Evolutionary conservation across 53 echinoderm and acorn worm species (phyloP).

Genomic region (Actinopyga echinites): DNA sequence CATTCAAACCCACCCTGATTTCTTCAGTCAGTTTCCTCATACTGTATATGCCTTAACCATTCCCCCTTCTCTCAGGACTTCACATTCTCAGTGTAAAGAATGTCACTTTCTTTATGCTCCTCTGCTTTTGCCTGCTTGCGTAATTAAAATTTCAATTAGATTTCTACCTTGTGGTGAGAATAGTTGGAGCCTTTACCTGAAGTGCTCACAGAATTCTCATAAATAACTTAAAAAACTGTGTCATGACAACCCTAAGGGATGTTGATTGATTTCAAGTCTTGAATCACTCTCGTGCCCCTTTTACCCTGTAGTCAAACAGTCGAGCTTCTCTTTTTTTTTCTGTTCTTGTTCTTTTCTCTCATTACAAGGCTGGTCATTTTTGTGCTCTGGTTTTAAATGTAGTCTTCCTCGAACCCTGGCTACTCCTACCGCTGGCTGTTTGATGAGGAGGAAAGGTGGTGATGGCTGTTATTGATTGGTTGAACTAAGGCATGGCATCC

Average conservation of each 20-base stretch:
- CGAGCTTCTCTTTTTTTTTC: neutral
- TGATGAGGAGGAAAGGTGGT: neutral
- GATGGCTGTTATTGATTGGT: conserved; percentile 7
- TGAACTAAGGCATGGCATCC: conserved; percentile 1
- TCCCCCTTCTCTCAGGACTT: too few species aligned
- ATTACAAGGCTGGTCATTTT: conserved; percentile 1
- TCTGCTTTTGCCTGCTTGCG: neutral
- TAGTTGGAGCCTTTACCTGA: conserved; percentile 18
- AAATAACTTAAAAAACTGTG: conserved; percentile 27
- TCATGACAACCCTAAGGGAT: conserved; percentile 16
- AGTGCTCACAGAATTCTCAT: neutral
- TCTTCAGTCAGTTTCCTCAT: too few species aligned
- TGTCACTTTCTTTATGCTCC: neutral
- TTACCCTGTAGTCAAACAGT: conserved; percentile 19
- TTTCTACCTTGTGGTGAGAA: conserved; percentile 4
- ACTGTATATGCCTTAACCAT: too few species aligned
- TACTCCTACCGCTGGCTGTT: neutral
- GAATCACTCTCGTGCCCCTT: conserved; percentile 20
- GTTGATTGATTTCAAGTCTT: conserved; percentile 24
- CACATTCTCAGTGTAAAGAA: too few species aligned
- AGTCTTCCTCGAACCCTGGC: neutral
- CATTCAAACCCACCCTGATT: too few species aligned
- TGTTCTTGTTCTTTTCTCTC: too few species aligned
- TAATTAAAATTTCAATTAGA: conserved; percentile 35
- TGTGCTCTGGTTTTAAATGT: neutral